Percentiles rank a stretch among this genome's conserved stretches.
These are phyloP conservation scores for Anorthoa munda DNA, from an alignment of 2,888 invertebrate species.

Conservation along the genomic window DNA sequence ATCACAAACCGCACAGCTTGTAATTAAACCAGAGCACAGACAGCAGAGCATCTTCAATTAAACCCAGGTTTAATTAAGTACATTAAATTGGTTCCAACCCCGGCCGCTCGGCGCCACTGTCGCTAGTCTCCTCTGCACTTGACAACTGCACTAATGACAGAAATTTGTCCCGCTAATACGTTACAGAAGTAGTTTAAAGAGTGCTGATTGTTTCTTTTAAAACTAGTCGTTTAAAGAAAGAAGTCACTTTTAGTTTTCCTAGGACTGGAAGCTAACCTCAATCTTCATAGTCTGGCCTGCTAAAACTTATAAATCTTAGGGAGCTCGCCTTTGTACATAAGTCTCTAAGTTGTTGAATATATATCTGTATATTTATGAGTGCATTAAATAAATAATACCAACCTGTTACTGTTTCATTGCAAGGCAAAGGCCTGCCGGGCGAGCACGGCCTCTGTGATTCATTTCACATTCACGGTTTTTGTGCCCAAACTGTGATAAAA, in stretches of 20 bases:
- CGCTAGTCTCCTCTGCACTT: constrained; percentile 24
- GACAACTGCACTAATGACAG: constrained; percentile 50
- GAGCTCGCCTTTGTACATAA: no score
- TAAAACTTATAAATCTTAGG: no score
- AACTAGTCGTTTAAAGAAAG: neutral
- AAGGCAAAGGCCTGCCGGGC: no score
- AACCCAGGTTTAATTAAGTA: constrained; percentile 24
- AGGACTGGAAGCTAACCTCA: neutral
- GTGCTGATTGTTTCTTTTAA: constrained; percentile 1
- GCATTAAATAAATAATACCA: no score
- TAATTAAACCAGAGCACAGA: constrained; percentile 19
- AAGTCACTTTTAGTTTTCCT: neutral
- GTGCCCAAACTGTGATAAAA: no score
- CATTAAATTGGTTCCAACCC: constrained; percentile 45
- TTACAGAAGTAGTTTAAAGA: constrained; percentile 18
- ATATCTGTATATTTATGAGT: no score
- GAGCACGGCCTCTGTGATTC: no score
- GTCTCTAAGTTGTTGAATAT: no score
- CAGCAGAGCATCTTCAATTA: constrained; percentile 22
- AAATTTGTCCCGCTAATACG: constrained; percentile 35
- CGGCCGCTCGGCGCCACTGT: constrained; percentile 13
- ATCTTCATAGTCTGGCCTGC: neutral
- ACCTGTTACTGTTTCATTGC: no score
- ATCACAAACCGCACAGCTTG: neutral
- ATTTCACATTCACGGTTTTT: no score